These are phyloP conservation scores for Philaethria dido DNA, from an alignment of 2,888 invertebrate genomes.

Conservation along the genomic window DNA sequence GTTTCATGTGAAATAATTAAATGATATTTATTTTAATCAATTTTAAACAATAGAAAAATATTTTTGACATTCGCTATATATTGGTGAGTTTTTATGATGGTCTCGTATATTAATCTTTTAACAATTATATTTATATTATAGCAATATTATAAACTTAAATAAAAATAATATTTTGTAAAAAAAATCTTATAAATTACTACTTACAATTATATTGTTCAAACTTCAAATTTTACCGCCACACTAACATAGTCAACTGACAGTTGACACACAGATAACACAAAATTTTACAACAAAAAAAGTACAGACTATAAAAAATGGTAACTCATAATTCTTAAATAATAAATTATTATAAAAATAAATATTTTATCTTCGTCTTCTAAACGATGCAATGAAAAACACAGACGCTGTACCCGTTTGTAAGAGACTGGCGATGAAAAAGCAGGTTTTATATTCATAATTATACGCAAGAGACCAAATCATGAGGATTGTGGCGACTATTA, in stretches of 20 bases:
- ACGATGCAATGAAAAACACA: constrained; percentile 67
- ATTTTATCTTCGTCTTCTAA: constrained; percentile 56
- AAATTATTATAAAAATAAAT: constrained; percentile 7
- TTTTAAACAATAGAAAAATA: too few species aligned
- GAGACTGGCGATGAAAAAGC: constrained; percentile 69
- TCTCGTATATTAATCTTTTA: too few species aligned
- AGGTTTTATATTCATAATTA: constrained; percentile 69
- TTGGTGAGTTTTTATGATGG: too few species aligned
- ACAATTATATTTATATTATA: neutral
- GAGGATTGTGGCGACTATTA: constrained; percentile 64
- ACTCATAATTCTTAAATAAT: neutral
- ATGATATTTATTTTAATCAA: too few species aligned
- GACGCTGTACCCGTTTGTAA: constrained; percentile 66
- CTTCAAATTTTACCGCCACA: too few species aligned
- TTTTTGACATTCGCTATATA: too few species aligned
- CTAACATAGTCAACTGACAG: neutral
- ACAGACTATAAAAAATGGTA: constrained; percentile 6
- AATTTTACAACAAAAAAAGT: neutral
- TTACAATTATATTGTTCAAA: constrained; percentile 4
- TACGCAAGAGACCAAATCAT: constrained; percentile 66
- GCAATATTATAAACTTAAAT: neutral
- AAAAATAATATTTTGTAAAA: neutral
- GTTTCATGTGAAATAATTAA: neutral
- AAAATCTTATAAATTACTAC: neutral
- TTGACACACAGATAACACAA: neutral